phyloP scores from a whole-genome alignment of 92 coral and sea anemone species.

The Virgularia gustaviana region DNA sequence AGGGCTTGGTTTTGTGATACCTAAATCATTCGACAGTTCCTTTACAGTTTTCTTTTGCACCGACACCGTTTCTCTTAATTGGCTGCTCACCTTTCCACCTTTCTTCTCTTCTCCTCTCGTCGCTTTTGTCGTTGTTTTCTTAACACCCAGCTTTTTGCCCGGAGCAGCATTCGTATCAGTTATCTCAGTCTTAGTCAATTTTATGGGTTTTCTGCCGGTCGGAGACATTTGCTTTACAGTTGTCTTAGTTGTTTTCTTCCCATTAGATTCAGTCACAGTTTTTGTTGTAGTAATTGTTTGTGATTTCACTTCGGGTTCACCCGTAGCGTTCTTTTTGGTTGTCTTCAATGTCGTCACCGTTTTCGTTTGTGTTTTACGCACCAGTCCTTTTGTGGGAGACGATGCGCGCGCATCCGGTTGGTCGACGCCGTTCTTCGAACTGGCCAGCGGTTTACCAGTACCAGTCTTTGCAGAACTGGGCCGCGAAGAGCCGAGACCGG shows the following conservation, averaged over 20 bases:
- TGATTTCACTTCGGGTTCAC: conserved; percentile 40
- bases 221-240: conserved; percentile 56
- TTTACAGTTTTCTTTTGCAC: conserved; percentile 28
- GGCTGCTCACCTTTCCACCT: neutral
- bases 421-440: neutral
- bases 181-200: conserved; percentile 28
- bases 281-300: conserved; percentile 54
- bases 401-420: neutral
- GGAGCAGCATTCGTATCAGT: conserved; percentile 5
- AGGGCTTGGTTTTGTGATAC: conserved; percentile 18
- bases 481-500: conserved; percentile 17
- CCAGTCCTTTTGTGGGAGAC: conserved; percentile 52
- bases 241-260: conserved; percentile 53
- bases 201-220: conserved; percentile 35
- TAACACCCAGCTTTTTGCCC: conserved; percentile 16
- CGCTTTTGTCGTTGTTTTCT: conserved; percentile 17
- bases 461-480: conserved; percentile 14
- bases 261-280: conserved; percentile 39
- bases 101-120: neutral
- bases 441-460: conserved; percentile 16
- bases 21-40: conserved; percentile 30
- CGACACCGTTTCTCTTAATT: neutral
- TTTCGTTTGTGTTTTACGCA: conserved; percentile 37
- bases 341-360: conserved; percentile 46
- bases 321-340: conserved; percentile 24